Percentiles rank a stretch among this genome's conserved stretches.
phyloP scores from a whole-genome alignment of 2,113 vertebrate species.

The Zosterops lateralis region DNA sequence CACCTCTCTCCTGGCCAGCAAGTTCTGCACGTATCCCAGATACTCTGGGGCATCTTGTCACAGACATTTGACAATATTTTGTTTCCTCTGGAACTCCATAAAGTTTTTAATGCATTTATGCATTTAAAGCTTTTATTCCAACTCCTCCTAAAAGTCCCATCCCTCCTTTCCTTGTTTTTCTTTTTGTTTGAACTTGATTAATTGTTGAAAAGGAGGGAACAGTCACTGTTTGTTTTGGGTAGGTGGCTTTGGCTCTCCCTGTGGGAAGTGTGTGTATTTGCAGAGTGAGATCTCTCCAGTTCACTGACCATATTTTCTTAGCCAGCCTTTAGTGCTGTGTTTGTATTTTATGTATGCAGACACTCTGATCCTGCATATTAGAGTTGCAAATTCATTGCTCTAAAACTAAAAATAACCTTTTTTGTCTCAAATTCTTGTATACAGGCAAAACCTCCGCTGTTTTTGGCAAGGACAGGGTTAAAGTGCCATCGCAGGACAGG shows the following conservation, averaged over 20 bases:
- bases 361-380: not conserved
- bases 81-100: not conserved
- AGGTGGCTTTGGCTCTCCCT: not conserved
- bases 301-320: not conserved
- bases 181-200: not conserved
- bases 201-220: not conserved
- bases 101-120: not conserved
- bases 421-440: not conserved
- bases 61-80: not conserved
- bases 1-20: constrained; percentile 29
- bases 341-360: not conserved
- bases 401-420: not conserved
- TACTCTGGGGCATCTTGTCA: not conserved
- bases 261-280: not conserved
- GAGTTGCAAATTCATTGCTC: not conserved
- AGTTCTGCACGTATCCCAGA: constrained; percentile 51
- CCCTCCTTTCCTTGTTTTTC: not conserved
- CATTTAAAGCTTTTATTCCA: constrained; percentile 4
- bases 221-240: not conserved
- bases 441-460: not conserved
- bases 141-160: not conserved
- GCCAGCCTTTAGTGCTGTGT: not conserved
- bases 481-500: not conserved
- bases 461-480: not conserved
- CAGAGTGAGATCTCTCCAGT: not conserved